A percentile compares a stretch with the other conserved stretches of the same genome.
These are phyloP conservation scores for Cryptocheilus praepositus DNA, from an alignment of 2,888 invertebrate genomes.

Conservation along the genomic window DNA sequence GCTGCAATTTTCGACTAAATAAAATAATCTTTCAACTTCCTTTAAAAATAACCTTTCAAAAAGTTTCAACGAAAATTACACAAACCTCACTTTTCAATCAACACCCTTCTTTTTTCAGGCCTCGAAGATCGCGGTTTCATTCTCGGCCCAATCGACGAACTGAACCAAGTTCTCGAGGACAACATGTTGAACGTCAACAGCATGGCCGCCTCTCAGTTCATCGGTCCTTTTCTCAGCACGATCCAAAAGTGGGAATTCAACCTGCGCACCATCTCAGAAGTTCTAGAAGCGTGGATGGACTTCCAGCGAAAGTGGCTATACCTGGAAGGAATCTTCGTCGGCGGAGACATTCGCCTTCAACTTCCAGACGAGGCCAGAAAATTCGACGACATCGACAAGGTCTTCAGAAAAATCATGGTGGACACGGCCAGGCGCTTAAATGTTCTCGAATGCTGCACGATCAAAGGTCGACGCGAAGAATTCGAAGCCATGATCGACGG, in stretches of 20 bases:
- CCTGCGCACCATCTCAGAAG: conserved; percentile 87
- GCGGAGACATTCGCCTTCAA: conserved; percentile 90
- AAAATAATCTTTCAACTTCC: no score
- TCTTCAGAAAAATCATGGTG: conserved; percentile 89
- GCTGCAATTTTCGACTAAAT: no score
- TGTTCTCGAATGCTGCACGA: conserved; percentile 87
- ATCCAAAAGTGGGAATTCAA: conserved; percentile 92
- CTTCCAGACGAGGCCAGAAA: conserved; percentile 92
- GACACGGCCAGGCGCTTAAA: conserved; percentile 88
- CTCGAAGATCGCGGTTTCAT: conserved; percentile 87
- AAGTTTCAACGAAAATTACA: no score
- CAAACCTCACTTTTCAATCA: no score
- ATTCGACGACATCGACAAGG: conserved; percentile 91
- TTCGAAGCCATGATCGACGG: conserved; percentile 84
- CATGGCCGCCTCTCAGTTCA: conserved; percentile 92
- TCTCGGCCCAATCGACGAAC: conserved; percentile 89
- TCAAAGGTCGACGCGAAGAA: conserved; percentile 82
- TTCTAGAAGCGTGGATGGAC: conserved; percentile 90
- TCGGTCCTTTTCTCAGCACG: conserved; percentile 88
- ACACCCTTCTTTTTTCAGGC: conserved; percentile 63
- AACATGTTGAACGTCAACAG: conserved; percentile 93
- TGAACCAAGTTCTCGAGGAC: conserved; percentile 88
- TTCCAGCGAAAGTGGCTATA: conserved; percentile 95
- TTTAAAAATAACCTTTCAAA: not conserved
- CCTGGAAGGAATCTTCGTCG: conserved; percentile 93